Evolutionary conservation across 2,113 vertebrate species (phyloP), one percentile per base, ranked within the genome.

Genomic region (Caretta caretta): DNA sequence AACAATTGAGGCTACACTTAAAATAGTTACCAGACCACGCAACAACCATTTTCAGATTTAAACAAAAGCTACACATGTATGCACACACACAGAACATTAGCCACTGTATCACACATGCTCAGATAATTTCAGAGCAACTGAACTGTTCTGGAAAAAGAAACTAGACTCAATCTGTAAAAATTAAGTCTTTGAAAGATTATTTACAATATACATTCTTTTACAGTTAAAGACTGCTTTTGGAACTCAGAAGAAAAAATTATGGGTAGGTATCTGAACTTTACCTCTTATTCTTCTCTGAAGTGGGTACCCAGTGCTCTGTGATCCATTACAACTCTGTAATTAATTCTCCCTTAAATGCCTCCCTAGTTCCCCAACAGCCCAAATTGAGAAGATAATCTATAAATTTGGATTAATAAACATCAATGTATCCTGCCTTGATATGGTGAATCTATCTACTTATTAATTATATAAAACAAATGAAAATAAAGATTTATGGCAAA

Each of bases 401-500:
- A 42, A 2, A 48, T 48, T 78, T 16, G 4, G 14, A 80, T 80
- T 22, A 80, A 22, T 51, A 80, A 24, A n/a, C 2, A 2, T 12
- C 19, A 27, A 83, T 14, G 29, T 49, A 14, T 59, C 22, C 10
- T 17, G 53, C 80, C 2, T 4, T 27, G 53, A 88, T 25, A 78
- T 4, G 38, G 59, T 1, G 2, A 50, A 53, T 24, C 72, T 27
- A 84, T 4, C 35, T 20, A n/a, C 17, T 24, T 1, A 69, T 42
- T 9, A 22, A 50, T 86, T 80, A 88, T 57, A 57, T 10, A 8
- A 1, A 2, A 0, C 0, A 53, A 11, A 2, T 84, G 29, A n/a
- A 42, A 86, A 57, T 4, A 56, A 6, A 87, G 24, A 11, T 0
- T 56, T 50, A 25, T 0, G 48, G 48, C 17, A 75, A 54, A 56